Base-by-base conservation (phyloP, 2,113 vertebrate species). In the Danionella cerebrum region DNA sequence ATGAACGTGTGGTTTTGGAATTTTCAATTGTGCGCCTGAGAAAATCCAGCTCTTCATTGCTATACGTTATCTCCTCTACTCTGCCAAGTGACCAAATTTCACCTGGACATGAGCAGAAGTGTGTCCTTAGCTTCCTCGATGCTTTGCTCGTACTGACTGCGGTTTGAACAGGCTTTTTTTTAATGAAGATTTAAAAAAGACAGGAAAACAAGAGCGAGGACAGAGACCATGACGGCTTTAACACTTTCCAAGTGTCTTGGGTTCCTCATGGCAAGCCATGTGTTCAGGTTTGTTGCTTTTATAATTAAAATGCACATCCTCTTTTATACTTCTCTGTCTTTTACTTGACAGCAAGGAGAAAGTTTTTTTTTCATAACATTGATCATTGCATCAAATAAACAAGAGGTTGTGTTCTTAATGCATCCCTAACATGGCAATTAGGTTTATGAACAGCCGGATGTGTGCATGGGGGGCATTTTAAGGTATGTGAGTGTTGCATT, bases 61-160 rank as follows among this genome's bases (percentile, higher is more conserved):
- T 52, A 25, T 67, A n/a, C n/a, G 33, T 44, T 44, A 52, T 31
- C 39, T 18, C 35, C 4, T 3, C 36, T 44, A 36, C 51, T 29
- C 21, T 2, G 10, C n/a, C 11, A 42, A 59, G 35, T 66, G 47
- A 52, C 55, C 29, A 21, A 65, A 45, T 35, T 66, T 27, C 31
- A 14, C 38, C 67, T 64, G 76, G 69, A 69, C 57, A 64, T 36
- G 39, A 62, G 73, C 73, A 72, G 65, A 67, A 74, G 29, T 62
- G 72, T 75, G 80, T 83, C 72, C 73, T 85, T n/a, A n/a, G n/a
- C n/a, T n/a, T n/a, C 80, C 84, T 84, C 79, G 80, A 78, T 76
- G 63, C 78, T 76, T 79, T 79, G 73, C 80, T 77, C 83, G 79
- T 73, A 75, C 69, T 70, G 69, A 50, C 12, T 69, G 81, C 80